Base-by-base conservation (phyloP, 2,797 vertebrate species). In the Mareca strepera region DNA sequence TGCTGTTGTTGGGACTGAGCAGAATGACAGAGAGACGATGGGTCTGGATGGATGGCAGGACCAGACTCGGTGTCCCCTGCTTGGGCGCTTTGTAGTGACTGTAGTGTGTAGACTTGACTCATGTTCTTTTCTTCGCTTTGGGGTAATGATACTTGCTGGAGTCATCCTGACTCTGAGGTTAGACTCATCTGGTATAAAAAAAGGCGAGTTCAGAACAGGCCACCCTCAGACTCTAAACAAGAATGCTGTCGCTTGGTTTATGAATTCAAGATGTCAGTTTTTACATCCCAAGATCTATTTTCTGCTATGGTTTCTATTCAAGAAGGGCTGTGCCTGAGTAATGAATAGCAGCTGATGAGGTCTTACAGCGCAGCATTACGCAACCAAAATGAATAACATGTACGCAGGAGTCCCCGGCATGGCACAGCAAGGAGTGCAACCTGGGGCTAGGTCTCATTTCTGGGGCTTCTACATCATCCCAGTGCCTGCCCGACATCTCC, bases 241-340 rank as follows among this genome's bases (percentile, higher is more conserved):
- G 90, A 94, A 92, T 70, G 92, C 92, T 94, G 93, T 95, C 69
- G 82, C 96, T 95, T 3, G 0, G 10, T 84, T 97, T 94, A 97
- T 96, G 94, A 97, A 93, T 96, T 96, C 96, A 97, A 97, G 94
- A 95, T 96, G 97, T 93, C 94, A 86, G 77, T 72, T 96, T 96
- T 95, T 96, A 91, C 90, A 92, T 94, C 88, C 93, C 75, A 8
- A 93, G 89, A 96, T 96, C 93, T 95, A 95, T 95, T 96, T 96
- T 96, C 87, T 95, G 85, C 95, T 86, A 79, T 82, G 91, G 92
- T 95, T 96, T 96, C 91, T 89, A 85, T 88, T 93, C 88, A 91
- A 93, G 94, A 95, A 90, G 81, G 82, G 85, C 82, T 89, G 69
- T 91, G 93, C 63, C 85, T 91, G 84, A 92, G 92, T 97, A 97